Conservation (phyloP, 2,797 vertebrate species). For the Chelon auratus region DNA sequence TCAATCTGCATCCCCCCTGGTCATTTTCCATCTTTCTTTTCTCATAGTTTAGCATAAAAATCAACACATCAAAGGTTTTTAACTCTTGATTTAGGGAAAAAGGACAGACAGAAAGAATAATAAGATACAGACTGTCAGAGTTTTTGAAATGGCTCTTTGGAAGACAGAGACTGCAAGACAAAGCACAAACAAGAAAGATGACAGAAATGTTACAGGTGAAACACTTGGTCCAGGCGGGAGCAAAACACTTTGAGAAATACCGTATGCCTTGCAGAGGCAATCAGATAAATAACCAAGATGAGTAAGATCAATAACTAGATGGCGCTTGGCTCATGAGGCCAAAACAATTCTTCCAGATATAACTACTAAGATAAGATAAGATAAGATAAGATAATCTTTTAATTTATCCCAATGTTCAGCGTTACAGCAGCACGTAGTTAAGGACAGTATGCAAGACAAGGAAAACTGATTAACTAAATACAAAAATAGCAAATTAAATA, state of each 20-base stretch:
- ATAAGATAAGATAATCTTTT: no score
- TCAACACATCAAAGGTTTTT: slow-evolving; percentile 58
- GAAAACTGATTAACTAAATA: no score
- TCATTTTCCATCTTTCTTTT: slow-evolving; percentile 23
- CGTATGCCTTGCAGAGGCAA: no score
- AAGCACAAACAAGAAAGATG: neutral
- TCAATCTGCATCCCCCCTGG: slow-evolving; percentile 36
- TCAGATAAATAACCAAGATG: no score
- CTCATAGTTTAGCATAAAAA: slow-evolving; percentile 66
- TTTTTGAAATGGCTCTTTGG: neutral
- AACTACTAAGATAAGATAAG: no score
- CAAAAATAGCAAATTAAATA: no score
- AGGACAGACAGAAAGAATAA: slow-evolving; percentile 26
- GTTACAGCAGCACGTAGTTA: no score
- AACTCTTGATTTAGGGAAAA: slow-evolving; percentile 53
- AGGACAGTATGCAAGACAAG: no score
- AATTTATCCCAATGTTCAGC: no score
- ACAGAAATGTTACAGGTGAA: neutral
- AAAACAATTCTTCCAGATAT: no score
- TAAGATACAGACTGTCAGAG: slow-evolving; percentile 17
- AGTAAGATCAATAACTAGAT: no score
- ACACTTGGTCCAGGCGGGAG: neutral
- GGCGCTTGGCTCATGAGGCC: no score
- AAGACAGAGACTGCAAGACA: neutral
- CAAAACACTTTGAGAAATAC: neutral